Evolutionary conservation across 2,797 vertebrate genomes (phyloP).

Genomic region (Acipenser transmontanus): DNA sequence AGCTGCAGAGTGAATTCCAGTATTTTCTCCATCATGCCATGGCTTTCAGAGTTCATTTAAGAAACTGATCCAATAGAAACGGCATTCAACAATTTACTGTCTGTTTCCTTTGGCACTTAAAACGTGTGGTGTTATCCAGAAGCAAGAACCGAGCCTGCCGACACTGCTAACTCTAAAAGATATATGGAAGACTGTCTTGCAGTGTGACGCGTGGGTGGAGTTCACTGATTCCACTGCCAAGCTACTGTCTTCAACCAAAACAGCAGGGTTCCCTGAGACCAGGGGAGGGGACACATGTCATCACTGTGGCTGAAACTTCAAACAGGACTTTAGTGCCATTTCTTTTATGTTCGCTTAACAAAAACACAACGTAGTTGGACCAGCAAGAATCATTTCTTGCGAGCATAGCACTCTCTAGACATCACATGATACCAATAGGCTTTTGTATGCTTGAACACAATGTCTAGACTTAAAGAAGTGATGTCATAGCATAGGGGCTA

Average conservation of each 20-base stretch:
- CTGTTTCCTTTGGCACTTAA: conserved; percentile 27
- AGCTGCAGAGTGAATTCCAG: neutral
- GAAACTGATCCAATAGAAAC: conserved; percentile 31
- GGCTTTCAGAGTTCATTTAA: neutral
- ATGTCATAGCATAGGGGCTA: conserved; percentile 47
- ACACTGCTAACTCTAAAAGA: conserved; percentile 25
- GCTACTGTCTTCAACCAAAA: conserved; percentile 20
- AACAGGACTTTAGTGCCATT: conserved; percentile 15
- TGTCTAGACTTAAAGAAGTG: conserved; percentile 41
- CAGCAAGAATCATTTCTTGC: conserved; percentile 33
- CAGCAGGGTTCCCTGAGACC: conserved; percentile 16
- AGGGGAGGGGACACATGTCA: conserved; percentile 16
- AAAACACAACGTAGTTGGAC: conserved; percentile 30
- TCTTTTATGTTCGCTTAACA: conserved; percentile 30
- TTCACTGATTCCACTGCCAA: conserved; percentile 26
- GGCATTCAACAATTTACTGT: conserved; percentile 25
- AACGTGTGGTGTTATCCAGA: neutral
- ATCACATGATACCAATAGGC: conserved; percentile 27
- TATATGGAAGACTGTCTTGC: conserved; percentile 2
- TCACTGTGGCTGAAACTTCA: conserved; percentile 20
- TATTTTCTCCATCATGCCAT: neutral
- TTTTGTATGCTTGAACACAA: conserved; percentile 36
- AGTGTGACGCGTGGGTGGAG: conserved; percentile 27
- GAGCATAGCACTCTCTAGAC: conserved; percentile 32
- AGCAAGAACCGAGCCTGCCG: neutral